Evolutionary conservation across 2,797 vertebrate species (phyloP).

Genomic region (Ceryle rudis): DNA sequence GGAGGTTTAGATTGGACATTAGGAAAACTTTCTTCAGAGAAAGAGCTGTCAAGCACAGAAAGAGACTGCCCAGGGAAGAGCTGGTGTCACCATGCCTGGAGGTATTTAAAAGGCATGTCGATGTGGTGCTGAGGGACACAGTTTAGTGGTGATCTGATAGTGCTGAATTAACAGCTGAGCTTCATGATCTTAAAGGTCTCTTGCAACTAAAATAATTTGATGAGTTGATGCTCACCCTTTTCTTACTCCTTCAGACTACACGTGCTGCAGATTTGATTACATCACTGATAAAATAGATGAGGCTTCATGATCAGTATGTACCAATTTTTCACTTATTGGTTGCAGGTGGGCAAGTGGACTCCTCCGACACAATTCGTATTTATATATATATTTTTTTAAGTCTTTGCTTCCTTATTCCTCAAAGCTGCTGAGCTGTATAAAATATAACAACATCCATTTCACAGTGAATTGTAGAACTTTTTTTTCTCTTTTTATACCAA

Average conservation of each 20-base stretch:
- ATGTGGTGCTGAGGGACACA: neutral
- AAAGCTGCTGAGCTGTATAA: neutral
- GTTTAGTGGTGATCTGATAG: neutral
- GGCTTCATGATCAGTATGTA: accelerated
- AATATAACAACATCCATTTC: neutral
- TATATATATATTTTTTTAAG: neutral
- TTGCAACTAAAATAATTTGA: neutral
- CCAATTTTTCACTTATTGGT: accelerated
- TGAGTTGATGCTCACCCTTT: neutral
- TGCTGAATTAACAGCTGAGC: neutral
- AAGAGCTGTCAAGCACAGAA: neutral
- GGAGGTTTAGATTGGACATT: neutral
- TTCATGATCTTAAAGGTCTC: neutral
- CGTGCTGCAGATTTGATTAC: neutral
- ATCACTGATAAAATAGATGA: neutral
- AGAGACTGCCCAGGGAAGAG: neutral
- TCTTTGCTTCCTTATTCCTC: neutral
- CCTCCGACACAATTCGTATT: neutral
- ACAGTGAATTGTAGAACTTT: neutral
- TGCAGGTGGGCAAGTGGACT: neutral
- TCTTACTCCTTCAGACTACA: neutral
- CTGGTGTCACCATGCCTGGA: neutral
- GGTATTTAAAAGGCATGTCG: neutral
- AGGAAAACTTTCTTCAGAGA: neutral
- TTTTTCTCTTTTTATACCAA: accelerated